Percentiles rank a stretch among this genome's conserved stretches.
phyloP scores from a whole-genome alignment of 1,140 invertebrate species.

The Drosophila fuyamai region DNA sequence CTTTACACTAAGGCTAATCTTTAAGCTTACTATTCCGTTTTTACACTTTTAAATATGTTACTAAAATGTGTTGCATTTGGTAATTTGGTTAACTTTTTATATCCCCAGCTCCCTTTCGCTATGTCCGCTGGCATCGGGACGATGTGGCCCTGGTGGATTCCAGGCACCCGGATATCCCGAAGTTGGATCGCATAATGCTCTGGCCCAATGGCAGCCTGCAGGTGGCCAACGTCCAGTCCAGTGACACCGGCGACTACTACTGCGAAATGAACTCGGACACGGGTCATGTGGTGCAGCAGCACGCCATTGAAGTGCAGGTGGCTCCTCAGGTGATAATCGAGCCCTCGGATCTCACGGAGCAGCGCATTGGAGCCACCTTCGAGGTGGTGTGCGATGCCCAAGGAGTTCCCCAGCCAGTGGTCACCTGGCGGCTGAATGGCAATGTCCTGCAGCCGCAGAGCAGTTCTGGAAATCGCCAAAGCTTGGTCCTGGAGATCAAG shows the following conservation, averaged over 20 bases:
- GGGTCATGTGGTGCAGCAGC: conserved; percentile 88
- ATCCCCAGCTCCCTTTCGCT: conserved; percentile 63
- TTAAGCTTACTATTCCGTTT: too few relatives aligned
- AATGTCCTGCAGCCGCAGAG: conserved; percentile 85
- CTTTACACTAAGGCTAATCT: too few relatives aligned
- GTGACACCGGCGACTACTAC: conserved; percentile 90
- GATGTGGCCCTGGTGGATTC: conserved; percentile 88
- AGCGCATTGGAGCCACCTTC: conserved; percentile 89
- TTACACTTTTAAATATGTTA: too few relatives aligned
- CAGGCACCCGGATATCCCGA: conserved; percentile 83
- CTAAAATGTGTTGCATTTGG: too few relatives aligned
- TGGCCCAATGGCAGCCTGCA: conserved; percentile 90
- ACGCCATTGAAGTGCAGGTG: conserved; percentile 91
- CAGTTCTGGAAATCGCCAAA: conserved; percentile 87
- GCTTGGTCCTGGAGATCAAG: conserved; percentile 89
- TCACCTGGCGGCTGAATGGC: conserved; percentile 89
- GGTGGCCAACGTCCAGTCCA: conserved; percentile 86
- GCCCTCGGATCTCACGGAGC: conserved; percentile 90
- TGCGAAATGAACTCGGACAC: conserved; percentile 87
- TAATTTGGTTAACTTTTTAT: not conserved
- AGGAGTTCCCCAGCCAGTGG: conserved; percentile 89
- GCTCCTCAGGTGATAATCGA: conserved; percentile 88
- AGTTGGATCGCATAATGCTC: conserved; percentile 87
- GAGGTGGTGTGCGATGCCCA: conserved; percentile 88
- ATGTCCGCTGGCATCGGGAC: conserved; percentile 88